Evolutionary conservation across 2,888 invertebrate genomes (phyloP).

Genomic region (Pheosia gnoma): DNA sequence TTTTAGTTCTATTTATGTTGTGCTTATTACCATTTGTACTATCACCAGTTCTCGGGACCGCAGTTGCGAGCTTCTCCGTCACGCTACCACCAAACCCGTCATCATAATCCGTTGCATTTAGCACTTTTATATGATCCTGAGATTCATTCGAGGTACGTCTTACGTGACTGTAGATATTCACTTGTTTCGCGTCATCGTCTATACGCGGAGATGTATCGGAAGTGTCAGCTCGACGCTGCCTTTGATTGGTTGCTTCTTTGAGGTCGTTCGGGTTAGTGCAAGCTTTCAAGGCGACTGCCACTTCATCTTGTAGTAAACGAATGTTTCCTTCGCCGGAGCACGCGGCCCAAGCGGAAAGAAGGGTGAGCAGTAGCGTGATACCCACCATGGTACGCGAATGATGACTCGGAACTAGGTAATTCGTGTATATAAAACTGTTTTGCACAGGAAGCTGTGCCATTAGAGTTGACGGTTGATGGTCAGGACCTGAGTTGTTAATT

Average conservation of each 20-base stretch:
- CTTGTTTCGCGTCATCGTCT: slow-evolving; percentile 51
- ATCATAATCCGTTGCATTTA: slow-evolving; percentile 61
- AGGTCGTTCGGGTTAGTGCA: slow-evolving; percentile 46
- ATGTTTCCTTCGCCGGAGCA: slow-evolving; percentile 72
- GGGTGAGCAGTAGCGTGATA: slow-evolving; percentile 42
- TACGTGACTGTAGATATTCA: slow-evolving; percentile 61
- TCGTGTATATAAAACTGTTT: slow-evolving; percentile 1
- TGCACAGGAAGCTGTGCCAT: slow-evolving; percentile 58
- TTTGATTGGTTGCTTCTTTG: slow-evolving; percentile 32
- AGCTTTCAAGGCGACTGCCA: slow-evolving; percentile 61
- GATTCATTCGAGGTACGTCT: slow-evolving; percentile 54
- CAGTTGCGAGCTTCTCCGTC: slow-evolving; percentile 47
- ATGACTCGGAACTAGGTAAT: slow-evolving; percentile 7
- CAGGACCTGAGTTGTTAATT: slow-evolving; percentile 34
- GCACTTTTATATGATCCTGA: slow-evolving; percentile 52
- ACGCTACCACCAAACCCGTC: slow-evolving; percentile 49
- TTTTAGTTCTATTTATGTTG: slow-evolving; percentile 48
- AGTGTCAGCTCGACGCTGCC: slow-evolving; percentile 46
- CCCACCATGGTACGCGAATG: slow-evolving; percentile 50
- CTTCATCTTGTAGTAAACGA: slow-evolving; percentile 70
- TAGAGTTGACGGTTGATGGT: slow-evolving; percentile 58
- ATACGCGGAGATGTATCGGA: slow-evolving; percentile 49
- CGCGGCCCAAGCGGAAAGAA: slow-evolving; percentile 52
- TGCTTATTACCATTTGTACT: slow-evolving; percentile 28
- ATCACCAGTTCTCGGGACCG: slow-evolving; percentile 42